Evolutionary conservation across 2,113 vertebrate species (phyloP), one percentile per base, ranked within the genome.

Genomic region (Caloenas nicobarica): DNA sequence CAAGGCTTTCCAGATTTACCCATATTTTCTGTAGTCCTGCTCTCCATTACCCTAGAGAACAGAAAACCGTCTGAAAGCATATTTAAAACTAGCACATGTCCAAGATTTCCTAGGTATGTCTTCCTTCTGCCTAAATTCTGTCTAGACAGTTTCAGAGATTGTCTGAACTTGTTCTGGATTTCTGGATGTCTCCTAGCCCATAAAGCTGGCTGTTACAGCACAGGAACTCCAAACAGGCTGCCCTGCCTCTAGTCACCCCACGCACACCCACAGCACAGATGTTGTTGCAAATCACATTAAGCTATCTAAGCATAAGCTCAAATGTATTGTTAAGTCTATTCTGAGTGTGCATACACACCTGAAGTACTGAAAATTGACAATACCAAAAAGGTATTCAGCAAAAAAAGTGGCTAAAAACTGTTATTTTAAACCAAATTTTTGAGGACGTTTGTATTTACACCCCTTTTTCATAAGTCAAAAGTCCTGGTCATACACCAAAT

Each of bases 41-140:
- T 81, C 61, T 58, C 46, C 61, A 6, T 86, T 74, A 71, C 61
- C 42, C 70, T 33, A 19, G 78, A 89, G 86, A 91, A 90, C 34
- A 86, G 73, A 91, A 79, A 88, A 57, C 24, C 0, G 15, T 65
- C 86, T 92, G 83, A 93, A 86, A 73, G 50, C 3, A 0, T 56
- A 50, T 71, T 90, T 86, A 83, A 80, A 44, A 70, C 29, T 40
- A 93, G 60, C 40, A 11, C 6, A 9, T 71, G 61, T 78, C 84
- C 87, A 92, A 56, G 34, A 71, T 85, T 89, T 64, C 84, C 57
- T 54, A 95, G 68, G 69, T 84, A 81, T 26, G 56, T 84, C 84
- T 77, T 92, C 60, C 46, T 81, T 87, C 93, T 91, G 81, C 77
- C 65, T 81, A 64, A 81, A 12, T 66, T 94, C 84, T 84, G 91